phyloP scores from a whole-genome alignment of 2,888 invertebrate genomes.

The Scrobipalpa atriplicella region DNA sequence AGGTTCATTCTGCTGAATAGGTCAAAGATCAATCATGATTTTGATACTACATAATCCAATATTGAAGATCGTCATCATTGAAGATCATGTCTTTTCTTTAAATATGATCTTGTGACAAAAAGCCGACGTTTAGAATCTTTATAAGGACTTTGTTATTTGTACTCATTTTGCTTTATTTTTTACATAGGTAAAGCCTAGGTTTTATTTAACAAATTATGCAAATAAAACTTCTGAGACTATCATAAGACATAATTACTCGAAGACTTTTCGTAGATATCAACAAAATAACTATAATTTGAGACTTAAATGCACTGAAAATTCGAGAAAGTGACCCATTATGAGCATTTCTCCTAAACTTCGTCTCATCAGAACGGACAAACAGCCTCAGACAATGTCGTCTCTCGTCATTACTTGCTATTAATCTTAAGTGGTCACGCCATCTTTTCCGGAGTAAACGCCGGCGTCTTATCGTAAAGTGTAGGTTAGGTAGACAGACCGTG shows the following conservation, averaged over 20 bases:
- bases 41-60: background rate
- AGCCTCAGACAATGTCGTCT: background rate
- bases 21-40: background rate
- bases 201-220: no score
- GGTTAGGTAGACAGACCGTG: background rate
- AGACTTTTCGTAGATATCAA: no score
- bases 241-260: no score
- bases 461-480: background rate
- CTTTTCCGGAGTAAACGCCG: background rate
- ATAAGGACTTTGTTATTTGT: no score
- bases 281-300: background rate
- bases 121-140: no score
- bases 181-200: no score
- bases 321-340: background rate
- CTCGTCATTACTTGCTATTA: slow-evolving; percentile 4
- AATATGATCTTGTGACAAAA: no score
- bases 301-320: background rate
- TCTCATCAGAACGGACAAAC: slow-evolving; percentile 4
- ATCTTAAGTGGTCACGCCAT: slow-evolving; percentile 11
- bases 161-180: no score
- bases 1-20: background rate
- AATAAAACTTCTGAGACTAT: no score
- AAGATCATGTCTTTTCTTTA: no score
- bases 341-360: background rate
- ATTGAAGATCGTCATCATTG: background rate